Percentiles rank a stretch among this genome's conserved stretches.
Evolutionary conservation across 1,140 invertebrate genomes (phyloP).

Genomic region (Cepaea nemoralis): DNA sequence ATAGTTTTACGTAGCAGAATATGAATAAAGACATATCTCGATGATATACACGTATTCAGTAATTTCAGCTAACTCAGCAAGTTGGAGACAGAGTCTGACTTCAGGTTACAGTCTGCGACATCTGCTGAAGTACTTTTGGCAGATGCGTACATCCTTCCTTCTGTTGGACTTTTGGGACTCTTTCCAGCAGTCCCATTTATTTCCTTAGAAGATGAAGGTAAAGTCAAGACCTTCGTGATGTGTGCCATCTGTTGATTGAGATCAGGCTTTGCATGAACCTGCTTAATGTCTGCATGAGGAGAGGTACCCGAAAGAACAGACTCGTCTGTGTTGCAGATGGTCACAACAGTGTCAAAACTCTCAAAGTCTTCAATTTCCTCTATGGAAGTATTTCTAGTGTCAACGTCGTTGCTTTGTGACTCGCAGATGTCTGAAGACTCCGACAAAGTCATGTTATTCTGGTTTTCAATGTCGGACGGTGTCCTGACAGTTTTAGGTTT

Average conservation of each 20-base stretch:
- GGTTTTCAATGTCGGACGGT: conserved; percentile 34
- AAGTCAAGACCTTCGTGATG: neutral
- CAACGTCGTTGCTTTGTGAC: conserved; percentile 19
- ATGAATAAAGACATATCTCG: too few species aligned
- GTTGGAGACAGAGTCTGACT: conserved; percentile 22
- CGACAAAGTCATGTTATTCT: conserved; percentile 28
- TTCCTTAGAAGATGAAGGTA: neutral
- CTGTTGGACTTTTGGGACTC: neutral
- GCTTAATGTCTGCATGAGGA: neutral
- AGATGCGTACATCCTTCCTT: neutral
- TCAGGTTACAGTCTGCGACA: neutral
- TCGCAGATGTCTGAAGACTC: conserved; percentile 27
- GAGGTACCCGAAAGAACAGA: neutral
- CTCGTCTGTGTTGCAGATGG: conserved; percentile 15
- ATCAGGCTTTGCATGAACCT: neutral
- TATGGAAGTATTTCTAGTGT: conserved; percentile 31
- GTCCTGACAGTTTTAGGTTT: conserved; percentile 29
- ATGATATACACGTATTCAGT: too few species aligned
- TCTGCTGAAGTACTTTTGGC: neutral
- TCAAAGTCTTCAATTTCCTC: conserved; percentile 27
- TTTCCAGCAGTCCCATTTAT: neutral
- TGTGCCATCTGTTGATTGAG: neutral
- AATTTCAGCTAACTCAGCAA: neutral
- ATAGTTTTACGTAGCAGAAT: too few species aligned
- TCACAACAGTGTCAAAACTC: neutral